phyloP scores from a whole-genome alignment of 1,140 invertebrate species.

The Penaeus vannamei region DNA sequence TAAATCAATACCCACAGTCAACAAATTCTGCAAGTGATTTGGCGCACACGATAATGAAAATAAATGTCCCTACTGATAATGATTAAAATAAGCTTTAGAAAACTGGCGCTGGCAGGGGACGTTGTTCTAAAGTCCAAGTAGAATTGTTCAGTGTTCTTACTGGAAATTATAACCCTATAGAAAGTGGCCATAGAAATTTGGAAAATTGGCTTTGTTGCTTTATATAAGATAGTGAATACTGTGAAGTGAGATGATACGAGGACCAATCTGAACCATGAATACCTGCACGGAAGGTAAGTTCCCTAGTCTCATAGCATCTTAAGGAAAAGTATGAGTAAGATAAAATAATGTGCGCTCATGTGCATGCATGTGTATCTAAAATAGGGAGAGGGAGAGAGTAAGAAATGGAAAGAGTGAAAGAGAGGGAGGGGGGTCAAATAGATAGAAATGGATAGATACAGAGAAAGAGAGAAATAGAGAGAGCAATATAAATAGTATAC shows the following conservation, averaged over 20 bases:
- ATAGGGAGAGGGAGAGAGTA: too few species aligned
- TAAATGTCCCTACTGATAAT: background rate
- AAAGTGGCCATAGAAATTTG: constrained; percentile 41
- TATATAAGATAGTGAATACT: background rate
- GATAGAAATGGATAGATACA: too few species aligned
- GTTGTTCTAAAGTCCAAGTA: constrained; percentile 3
- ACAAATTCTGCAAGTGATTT: background rate
- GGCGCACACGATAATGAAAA: constrained; percentile 9
- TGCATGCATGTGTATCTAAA: too few species aligned
- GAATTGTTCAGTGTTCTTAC: background rate
- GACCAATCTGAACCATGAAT: constrained; percentile 47
- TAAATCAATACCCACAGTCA: too few species aligned
- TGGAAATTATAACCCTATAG: background rate
- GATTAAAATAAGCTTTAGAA: background rate
- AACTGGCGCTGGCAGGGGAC: constrained; percentile 58
- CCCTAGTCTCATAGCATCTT: background rate
- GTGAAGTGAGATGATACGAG: constrained; percentile 34
- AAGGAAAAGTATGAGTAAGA: too few species aligned
- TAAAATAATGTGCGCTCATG: too few species aligned
- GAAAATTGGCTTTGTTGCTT: background rate
- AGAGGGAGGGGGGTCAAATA: too few species aligned
- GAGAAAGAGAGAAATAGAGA: too few species aligned
- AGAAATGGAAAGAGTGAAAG: too few species aligned
- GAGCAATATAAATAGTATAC: too few species aligned
- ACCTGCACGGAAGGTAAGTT: constrained; percentile 60